These are phyloP conservation scores for Oostethus manadensis DNA, from an alignment of 2,113 vertebrate genomes.

Conservation along the genomic window DNA sequence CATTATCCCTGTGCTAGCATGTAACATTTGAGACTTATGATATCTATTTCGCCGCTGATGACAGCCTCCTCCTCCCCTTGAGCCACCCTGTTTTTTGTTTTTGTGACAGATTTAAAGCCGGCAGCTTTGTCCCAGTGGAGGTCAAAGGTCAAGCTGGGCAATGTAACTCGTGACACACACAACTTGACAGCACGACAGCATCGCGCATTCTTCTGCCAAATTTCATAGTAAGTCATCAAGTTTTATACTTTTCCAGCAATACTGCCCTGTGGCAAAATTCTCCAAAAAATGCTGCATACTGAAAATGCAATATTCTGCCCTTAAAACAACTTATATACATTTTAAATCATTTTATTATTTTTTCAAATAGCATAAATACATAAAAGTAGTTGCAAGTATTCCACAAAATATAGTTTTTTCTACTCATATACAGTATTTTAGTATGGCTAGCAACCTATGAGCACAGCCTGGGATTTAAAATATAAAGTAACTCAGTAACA, in stretches of 20 bases:
- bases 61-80: constrained; percentile 39
- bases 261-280: too few species aligned
- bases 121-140: constrained; percentile 42
- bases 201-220: constrained; percentile 1
- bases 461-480: too few species aligned
- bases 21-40: constrained; percentile 51
- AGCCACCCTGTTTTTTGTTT: constrained; percentile 30
- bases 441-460: too few species aligned
- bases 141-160: constrained; percentile 43
- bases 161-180: constrained; percentile 43
- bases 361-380: too few species aligned
- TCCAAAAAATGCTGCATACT: too few species aligned
- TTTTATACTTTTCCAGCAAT: neutral
- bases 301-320: too few species aligned
- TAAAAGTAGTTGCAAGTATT: too few species aligned
- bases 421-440: too few species aligned
- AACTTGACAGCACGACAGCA: constrained; percentile 25
- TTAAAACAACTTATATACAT: too few species aligned
- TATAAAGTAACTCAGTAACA: too few species aligned
- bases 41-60: constrained; percentile 53
- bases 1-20: constrained; percentile 36
- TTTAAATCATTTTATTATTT: too few species aligned
- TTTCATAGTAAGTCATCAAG: neutral
- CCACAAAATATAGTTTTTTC: too few species aligned
- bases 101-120: constrained; percentile 4